phyloP scores from a whole-genome alignment of 2,113 vertebrate genomes.

The Cololabis saira region DNA sequence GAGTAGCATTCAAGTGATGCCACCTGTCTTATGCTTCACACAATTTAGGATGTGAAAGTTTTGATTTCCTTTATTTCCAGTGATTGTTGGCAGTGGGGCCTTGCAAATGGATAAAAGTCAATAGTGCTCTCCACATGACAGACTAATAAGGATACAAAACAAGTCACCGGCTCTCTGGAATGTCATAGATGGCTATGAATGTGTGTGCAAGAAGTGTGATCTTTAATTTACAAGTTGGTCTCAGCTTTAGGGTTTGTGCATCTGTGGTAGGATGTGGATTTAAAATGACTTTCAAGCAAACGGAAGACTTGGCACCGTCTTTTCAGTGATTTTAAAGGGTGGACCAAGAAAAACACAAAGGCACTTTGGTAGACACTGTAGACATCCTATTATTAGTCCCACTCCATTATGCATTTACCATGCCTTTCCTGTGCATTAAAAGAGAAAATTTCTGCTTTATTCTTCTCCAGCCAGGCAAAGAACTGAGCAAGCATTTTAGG shows the following conservation, averaged over 20 bases:
- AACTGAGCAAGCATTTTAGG: conserved; percentile 31
- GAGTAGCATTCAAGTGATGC: conserved; percentile 47
- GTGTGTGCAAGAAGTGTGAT: conserved; percentile 8
- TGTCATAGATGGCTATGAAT: conserved; percentile 16
- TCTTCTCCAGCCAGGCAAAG: conserved; percentile 20
- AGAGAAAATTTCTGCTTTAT: conserved; percentile 13
- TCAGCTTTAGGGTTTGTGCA: conserved; percentile 25
- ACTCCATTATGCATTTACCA: conserved; percentile 41
- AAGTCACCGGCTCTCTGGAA: conserved; percentile 36
- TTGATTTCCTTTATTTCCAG: conserved; percentile 60
- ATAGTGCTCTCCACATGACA: conserved; percentile 34
- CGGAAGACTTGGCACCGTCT: conserved; percentile 27
- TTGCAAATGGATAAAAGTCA: conserved; percentile 51
- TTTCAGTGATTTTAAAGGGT: conserved; percentile 30
- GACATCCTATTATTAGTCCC: conserved; percentile 53
- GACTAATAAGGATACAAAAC: conserved; percentile 47
- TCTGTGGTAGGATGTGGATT: conserved; percentile 14
- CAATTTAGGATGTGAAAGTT: conserved; percentile 54
- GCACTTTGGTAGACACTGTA: conserved; percentile 22
- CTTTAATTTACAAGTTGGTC: conserved; percentile 2
- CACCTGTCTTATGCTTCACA: conserved; percentile 24
- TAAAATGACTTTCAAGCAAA: conserved; percentile 25
- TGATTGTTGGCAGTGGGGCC: conserved; percentile 35
- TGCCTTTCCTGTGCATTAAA: conserved; percentile 32
- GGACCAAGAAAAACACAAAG: conserved; percentile 26